A percentile compares a stretch with the other conserved stretches of the same genome.
Evolutionary conservation across 2,888 invertebrate species (phyloP).

Genomic region (Scaptomyza cyrtandrae): DNA sequence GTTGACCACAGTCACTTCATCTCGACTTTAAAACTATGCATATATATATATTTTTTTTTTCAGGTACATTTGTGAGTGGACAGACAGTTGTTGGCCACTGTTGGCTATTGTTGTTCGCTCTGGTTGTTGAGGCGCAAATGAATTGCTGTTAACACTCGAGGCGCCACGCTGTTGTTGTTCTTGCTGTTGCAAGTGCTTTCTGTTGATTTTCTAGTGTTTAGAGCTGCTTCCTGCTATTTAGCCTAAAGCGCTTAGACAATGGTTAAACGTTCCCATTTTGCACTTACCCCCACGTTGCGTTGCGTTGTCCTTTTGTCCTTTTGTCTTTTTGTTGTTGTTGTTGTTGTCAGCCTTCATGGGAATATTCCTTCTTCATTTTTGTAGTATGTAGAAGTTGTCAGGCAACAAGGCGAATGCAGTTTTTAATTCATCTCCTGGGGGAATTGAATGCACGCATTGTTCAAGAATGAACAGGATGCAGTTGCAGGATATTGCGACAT

Average conservation of each 20-base stretch:
- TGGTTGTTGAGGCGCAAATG: conserved; percentile 49
- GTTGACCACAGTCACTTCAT: conserved; percentile 25
- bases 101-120: conserved; percentile 42
- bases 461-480: conserved; percentile 51
- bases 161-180: conserved; percentile 27
- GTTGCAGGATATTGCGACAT: conserved; percentile 63
- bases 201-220: conserved; percentile 61
- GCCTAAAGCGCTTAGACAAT: conserved; percentile 57
- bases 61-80: conserved; percentile 30
- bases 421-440: conserved; percentile 60
- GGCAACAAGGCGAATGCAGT: conserved; percentile 40
- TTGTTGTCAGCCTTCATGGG: conserved; percentile 25
- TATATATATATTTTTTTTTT: conserved; percentile 4
- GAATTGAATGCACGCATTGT: conserved; percentile 61
- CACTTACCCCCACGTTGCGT: not conserved
- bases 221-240: conserved; percentile 52
- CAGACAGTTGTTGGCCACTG: conserved; percentile 19
- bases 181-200: conserved; percentile 48
- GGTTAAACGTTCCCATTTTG: conserved; percentile 43
- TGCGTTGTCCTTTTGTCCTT: conserved; percentile 21
- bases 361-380: conserved; percentile 34
- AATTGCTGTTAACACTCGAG: conserved; percentile 54
- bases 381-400: conserved; percentile 28
- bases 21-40: conserved; percentile 28
- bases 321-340: too few relatives aligned